Evolutionary conservation across 2,888 invertebrate species (phyloP).

Genomic region (Drosophila nigritarsus): DNA sequence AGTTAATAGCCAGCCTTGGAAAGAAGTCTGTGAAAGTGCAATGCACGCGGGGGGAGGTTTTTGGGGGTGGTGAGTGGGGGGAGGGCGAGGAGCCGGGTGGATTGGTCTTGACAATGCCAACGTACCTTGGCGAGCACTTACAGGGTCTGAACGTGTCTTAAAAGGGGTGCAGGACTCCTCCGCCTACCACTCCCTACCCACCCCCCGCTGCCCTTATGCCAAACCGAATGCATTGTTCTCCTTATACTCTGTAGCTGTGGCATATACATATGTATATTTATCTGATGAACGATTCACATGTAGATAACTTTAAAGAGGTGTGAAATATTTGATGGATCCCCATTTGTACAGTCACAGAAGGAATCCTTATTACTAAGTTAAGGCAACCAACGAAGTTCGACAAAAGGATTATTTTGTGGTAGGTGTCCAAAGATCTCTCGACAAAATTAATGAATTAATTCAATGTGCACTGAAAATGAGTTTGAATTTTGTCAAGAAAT

Average conservation of each 20-base stretch:
- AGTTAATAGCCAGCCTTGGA: slow-evolving; percentile 25
- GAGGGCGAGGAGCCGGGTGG: not conserved
- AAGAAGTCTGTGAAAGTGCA: slow-evolving; percentile 27
- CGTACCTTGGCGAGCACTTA: slow-evolving; percentile 34
- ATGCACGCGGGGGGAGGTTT: not conserved
- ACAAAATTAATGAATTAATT: not conserved
- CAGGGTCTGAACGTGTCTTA: slow-evolving; percentile 8
- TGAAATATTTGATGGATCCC: not conserved
- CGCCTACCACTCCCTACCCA: not conserved
- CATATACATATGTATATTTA: not conserved
- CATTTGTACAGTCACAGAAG: not conserved
- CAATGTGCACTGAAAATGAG: not conserved
- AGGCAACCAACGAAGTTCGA: too few relatives aligned
- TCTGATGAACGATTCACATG: too few relatives aligned
- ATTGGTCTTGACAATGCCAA: slow-evolving; percentile 48
- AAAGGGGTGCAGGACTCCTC: not conserved
- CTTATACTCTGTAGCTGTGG: not conserved
- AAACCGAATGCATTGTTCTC: not conserved
- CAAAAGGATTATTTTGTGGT: not conserved
- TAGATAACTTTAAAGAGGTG: not conserved
- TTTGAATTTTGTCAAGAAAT: not conserved
- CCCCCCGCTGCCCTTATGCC: not conserved
- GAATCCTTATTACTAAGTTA: not conserved
- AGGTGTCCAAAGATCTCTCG: too few relatives aligned
- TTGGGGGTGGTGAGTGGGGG: not conserved